A percentile compares a stretch with the other conserved stretches of the same genome.
These are phyloP conservation scores for Plagodis dolabraria DNA, from an alignment of 2,888 invertebrate genomes.

Conservation along the genomic window DNA sequence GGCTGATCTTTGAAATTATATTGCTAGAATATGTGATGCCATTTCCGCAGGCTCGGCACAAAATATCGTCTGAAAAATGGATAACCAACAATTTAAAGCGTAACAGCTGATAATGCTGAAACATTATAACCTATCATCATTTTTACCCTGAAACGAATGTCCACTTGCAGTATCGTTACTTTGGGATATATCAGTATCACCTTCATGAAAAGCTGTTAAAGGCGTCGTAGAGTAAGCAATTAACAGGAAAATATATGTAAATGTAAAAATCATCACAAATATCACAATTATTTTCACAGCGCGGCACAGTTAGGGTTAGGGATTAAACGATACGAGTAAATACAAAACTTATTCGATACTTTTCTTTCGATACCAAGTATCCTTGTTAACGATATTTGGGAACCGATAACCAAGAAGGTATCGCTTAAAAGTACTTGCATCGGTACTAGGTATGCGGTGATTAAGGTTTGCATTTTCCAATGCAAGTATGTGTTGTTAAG, in stretches of 20 bases:
- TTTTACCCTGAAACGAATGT: conserved; percentile 11
- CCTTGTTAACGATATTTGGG: too few species aligned
- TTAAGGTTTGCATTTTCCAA: too few species aligned
- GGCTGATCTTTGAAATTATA: conserved; percentile 53
- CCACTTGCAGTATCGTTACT: conserved; percentile 10
- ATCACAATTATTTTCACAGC: too few species aligned
- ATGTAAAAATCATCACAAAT: conserved; percentile 28
- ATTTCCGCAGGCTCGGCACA: conserved; percentile 65
- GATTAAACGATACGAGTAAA: too few species aligned
- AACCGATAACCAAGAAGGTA: too few species aligned
- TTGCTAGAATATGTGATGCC: conserved; percentile 49
- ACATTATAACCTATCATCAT: conserved; percentile 6
- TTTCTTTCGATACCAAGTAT: too few species aligned
- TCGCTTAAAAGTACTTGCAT: too few species aligned
- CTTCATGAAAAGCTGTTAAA: conserved; percentile 4
- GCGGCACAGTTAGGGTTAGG: too few species aligned
- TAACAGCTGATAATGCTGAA: conserved; percentile 2
- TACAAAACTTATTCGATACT: too few species aligned
- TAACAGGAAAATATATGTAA: conserved; percentile 12
- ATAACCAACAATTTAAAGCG: conserved; percentile 21
- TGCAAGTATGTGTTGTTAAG: too few species aligned
- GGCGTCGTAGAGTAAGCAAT: conserved; percentile 17
- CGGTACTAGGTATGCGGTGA: too few species aligned
- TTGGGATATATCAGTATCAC: neutral
- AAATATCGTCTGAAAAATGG: conserved; percentile 53